These are phyloP conservation scores for Gracilinanus agilis DNA, from an alignment of 2,113 vertebrate genomes.

Conservation along the genomic window DNA sequence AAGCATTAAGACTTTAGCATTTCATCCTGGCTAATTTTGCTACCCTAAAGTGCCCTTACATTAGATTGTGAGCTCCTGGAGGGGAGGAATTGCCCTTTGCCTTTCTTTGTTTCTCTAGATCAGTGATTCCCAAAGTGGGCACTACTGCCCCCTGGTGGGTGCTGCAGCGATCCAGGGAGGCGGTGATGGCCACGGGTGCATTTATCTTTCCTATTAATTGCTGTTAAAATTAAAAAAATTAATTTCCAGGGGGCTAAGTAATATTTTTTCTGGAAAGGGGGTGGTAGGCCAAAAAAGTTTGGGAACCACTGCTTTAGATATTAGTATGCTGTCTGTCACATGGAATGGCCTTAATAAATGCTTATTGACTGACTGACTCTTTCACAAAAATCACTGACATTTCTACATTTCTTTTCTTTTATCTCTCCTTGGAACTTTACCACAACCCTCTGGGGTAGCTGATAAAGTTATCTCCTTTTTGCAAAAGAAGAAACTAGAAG, in stretches of 20 bases:
- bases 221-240: too few species aligned
- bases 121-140: too few species aligned
- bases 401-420: background rate
- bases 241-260: too few species aligned
- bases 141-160: too few species aligned
- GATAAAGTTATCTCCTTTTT: background rate
- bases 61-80: background rate
- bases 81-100: background rate
- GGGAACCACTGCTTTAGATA: too few species aligned
- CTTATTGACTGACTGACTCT: background rate
- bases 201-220: too few species aligned
- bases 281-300: too few species aligned
- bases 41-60: background rate
- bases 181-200: too few species aligned
- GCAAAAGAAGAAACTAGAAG: background rate
- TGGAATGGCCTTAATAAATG: background rate
- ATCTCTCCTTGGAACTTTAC: background rate
- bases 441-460: background rate
- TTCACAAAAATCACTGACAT: background rate
- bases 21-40: background rate
- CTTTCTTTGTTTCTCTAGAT: background rate
- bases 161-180: too few species aligned
- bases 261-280: too few species aligned
- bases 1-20: background rate
- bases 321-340: background rate